Conservation (phyloP, 1,140 invertebrate species). For the Lasioglossum albipes region DNA sequence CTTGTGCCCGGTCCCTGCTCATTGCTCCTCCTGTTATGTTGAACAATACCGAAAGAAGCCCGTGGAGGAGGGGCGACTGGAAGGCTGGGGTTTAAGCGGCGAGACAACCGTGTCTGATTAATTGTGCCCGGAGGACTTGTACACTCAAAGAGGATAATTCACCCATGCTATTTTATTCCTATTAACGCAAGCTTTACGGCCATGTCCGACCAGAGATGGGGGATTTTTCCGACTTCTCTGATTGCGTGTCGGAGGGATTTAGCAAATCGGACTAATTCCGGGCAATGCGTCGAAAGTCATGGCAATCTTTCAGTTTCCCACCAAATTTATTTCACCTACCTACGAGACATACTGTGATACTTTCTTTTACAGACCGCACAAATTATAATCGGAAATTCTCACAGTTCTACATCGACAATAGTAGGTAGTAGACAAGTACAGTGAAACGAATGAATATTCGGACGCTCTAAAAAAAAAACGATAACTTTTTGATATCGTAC, state of each 20-base stretch:
- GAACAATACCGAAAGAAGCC: constrained; percentile 48
- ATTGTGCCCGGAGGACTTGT: constrained; percentile 67
- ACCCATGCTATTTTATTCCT: constrained; percentile 53
- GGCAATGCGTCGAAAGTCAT: constrained; percentile 1
- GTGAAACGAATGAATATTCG: no score
- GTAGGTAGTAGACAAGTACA: no score
- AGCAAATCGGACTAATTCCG: constrained; percentile 19
- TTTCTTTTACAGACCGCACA: background rate
- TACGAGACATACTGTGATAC: background rate
- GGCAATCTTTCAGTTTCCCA: background rate
- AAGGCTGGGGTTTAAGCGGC: constrained; percentile 31
- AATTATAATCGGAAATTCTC: background rate
- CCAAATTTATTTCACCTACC: constrained; percentile 5
- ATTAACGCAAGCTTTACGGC: constrained; percentile 39
- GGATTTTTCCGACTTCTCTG: constrained; percentile 14
- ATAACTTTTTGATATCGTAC: no score
- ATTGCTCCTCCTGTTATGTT: constrained; percentile 38
- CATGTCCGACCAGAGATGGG: background rate
- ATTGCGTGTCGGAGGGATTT: constrained; percentile 17
- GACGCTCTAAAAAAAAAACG: no score
- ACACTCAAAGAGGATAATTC: constrained; percentile 66
- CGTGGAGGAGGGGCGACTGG: constrained; percentile 6
- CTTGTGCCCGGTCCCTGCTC: background rate
- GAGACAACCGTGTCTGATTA: constrained; percentile 66
- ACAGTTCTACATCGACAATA: no score